These are phyloP conservation scores for Melanocharis versteri DNA, from an alignment of 2,113 vertebrate genomes.

Conservation along the genomic window DNA sequence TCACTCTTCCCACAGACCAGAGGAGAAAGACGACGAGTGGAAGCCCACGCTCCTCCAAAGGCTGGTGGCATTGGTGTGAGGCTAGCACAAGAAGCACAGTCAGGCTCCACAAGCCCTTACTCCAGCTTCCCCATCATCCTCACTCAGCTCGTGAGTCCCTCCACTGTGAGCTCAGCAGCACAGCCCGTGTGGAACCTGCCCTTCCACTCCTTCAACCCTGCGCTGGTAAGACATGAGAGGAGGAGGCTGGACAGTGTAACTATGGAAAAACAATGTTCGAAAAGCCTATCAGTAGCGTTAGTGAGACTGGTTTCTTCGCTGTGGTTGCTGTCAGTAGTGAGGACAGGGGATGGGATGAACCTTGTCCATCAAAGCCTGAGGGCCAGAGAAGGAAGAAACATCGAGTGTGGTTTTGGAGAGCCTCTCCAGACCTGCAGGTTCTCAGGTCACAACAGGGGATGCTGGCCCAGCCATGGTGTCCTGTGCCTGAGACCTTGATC, in stretches of 20 bases:
- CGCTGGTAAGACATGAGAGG: neutral
- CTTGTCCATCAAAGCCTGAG: neutral
- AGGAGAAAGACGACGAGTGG: neutral
- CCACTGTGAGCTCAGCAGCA: neutral
- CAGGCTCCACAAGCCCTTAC: neutral
- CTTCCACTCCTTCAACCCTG: neutral
- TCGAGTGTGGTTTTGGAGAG: neutral
- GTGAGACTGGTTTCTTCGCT: neutral
- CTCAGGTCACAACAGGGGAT: neutral
- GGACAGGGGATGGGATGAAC: neutral
- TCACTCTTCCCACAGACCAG: neutral
- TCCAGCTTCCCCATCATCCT: neutral
- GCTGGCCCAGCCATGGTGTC: fast-evolving
- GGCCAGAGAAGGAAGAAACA: neutral
- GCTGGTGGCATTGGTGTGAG: too few species aligned
- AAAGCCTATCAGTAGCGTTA: neutral
- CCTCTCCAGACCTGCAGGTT: neutral
- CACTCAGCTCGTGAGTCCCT: fast-evolving
- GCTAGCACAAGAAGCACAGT: neutral
- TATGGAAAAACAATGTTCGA: neutral
- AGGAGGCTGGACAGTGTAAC: neutral
- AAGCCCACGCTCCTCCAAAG: fast-evolving
- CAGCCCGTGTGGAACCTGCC: neutral
- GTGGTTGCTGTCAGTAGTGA: neutral
- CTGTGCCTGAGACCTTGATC: neutral